A percentile compares a stretch with the other conserved stretches of the same genome.
phyloP scores from a whole-genome alignment of 2,113 vertebrate species.

The Cardinalis cardinalis region DNA sequence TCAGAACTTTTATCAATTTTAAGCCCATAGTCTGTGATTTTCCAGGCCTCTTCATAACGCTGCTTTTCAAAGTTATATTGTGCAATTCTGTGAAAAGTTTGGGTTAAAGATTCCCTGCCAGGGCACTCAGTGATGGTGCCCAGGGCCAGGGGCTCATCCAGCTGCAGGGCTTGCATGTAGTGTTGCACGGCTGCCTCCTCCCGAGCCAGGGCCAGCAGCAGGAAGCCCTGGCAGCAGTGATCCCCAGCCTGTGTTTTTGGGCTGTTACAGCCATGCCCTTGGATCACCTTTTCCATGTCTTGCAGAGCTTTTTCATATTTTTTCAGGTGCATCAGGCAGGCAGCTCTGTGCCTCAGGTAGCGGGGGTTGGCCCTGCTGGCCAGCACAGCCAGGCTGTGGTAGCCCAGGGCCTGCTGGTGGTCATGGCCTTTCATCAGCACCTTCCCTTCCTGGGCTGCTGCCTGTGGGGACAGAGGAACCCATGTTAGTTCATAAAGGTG shows the following conservation, averaged over 20 bases:
- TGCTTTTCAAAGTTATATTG: slow-evolving; percentile 71
- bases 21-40: slow-evolving; percentile 77
- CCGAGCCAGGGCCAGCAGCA: slow-evolving; percentile 72
- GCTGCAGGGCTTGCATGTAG: slow-evolving; percentile 78
- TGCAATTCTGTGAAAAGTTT: slow-evolving; percentile 72
- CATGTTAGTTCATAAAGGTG: not conserved
- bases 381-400: slow-evolving; percentile 79
- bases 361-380: slow-evolving; percentile 45
- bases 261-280: slow-evolving; percentile 30
- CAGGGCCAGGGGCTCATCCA: slow-evolving; percentile 70
- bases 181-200: slow-evolving; percentile 76
- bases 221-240: slow-evolving; percentile 77
- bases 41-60: slow-evolving; percentile 77
- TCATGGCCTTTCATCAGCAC: slow-evolving; percentile 49
- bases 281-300: slow-evolving; percentile 82
- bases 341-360: slow-evolving; percentile 76
- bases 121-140: slow-evolving; percentile 66
- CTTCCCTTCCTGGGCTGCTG: slow-evolving; percentile 80
- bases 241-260: slow-evolving; percentile 68
- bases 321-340: slow-evolving; percentile 76
- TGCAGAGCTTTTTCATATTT: slow-evolving; percentile 70
- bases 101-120: slow-evolving; percentile 64
- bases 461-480: slow-evolving; percentile 48
- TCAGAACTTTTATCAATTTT: slow-evolving; percentile 70
- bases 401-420: slow-evolving; percentile 74